These are phyloP conservation scores for Anthopleura xanthogrammica DNA, from an alignment of 92 coral and sea anemone species.

Conservation along the genomic window DNA sequence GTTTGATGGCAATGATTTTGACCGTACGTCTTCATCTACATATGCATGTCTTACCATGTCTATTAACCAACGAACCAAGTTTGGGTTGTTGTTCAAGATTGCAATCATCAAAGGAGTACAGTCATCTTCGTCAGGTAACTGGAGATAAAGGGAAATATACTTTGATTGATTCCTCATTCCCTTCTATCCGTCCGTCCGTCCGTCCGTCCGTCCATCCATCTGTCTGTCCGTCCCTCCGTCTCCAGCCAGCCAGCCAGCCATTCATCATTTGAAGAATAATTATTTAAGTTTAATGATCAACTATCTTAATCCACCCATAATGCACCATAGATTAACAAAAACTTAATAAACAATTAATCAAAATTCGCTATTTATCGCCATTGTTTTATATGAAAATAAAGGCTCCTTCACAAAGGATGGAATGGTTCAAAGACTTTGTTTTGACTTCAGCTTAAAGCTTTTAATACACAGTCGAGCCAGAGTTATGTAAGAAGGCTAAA, in stretches of 20 bases:
- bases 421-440: conserved; percentile 2
- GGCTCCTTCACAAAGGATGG: not conserved
- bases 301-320: not conserved
- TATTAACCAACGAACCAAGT: conserved; percentile 26
- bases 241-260: too few relatives aligned
- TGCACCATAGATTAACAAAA: not conserved
- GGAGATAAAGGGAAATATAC: not conserved
- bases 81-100: conserved; percentile 19
- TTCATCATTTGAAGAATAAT: too few relatives aligned
- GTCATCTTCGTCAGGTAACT: conserved; percentile 35
- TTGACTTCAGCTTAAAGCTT: not conserved
- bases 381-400: not conserved
- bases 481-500: not conserved
- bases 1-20: too few relatives aligned
- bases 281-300: too few relatives aligned
- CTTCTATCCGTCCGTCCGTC: too few relatives aligned
- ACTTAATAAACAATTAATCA: not conserved
- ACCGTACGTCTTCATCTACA: too few relatives aligned
- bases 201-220: not conserved
- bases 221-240: not conserved
- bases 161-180: not conserved
- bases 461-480: not conserved
- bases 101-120: conserved; percentile 46
- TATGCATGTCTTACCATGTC: conserved; percentile 21
- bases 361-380: not conserved